phyloP scores from a whole-genome alignment of 2,113 vertebrate genomes.

The Callipepla squamata region DNA sequence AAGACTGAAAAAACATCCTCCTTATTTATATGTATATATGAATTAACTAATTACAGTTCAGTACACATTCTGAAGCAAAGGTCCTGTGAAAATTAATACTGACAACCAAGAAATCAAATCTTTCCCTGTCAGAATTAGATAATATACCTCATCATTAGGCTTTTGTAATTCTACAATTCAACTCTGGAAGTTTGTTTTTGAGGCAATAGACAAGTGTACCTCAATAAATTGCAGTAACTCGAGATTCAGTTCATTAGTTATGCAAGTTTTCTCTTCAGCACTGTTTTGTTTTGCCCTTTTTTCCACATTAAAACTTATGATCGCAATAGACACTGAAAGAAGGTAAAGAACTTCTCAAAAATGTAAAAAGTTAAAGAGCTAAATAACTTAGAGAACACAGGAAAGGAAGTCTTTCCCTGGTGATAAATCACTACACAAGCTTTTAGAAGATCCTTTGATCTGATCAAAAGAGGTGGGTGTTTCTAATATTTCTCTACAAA shows the following conservation, averaged over 20 bases:
- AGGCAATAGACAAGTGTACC: background rate
- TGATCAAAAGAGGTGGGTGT: slow-evolving; percentile 26
- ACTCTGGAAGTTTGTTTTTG: background rate
- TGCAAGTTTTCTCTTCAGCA: background rate
- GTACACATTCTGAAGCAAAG: background rate
- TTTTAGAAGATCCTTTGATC: slow-evolving; percentile 45
- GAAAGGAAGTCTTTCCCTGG: background rate
- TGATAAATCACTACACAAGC: slow-evolving; percentile 9
- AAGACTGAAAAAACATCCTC: background rate
- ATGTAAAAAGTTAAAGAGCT: background rate
- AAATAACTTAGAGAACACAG: background rate
- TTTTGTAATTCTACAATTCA: background rate
- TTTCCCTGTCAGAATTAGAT: background rate
- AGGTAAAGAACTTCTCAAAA: background rate
- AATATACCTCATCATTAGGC: background rate
- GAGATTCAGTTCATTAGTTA: background rate
- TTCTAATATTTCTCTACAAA: slow-evolving; percentile 41
- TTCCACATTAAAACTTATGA: background rate
- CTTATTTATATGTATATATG: background rate
- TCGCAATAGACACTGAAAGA: background rate
- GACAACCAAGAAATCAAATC: background rate
- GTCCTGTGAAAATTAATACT: background rate
- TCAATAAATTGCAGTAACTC: background rate
- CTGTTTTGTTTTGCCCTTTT: background rate
- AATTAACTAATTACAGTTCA: background rate